phyloP scores from a whole-genome alignment of 2,113 vertebrate genomes.

The Eclectus roratus region DNA sequence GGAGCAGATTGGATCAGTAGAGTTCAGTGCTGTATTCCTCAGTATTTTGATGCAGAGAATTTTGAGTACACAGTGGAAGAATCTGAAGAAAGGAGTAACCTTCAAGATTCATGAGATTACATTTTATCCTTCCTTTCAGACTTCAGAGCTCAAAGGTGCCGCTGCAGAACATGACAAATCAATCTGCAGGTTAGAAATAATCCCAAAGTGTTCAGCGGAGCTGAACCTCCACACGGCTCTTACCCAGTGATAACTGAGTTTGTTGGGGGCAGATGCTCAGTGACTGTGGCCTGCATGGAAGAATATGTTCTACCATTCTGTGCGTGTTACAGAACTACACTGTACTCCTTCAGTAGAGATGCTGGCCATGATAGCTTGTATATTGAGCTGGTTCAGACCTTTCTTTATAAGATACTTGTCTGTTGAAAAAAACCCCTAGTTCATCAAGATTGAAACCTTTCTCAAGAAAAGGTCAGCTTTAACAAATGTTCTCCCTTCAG shows the following conservation, averaged over 20 bases:
- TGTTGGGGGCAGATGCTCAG: not conserved
- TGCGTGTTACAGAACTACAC: not conserved
- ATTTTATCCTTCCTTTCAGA: conserved; percentile 18
- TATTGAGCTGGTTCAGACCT: not conserved
- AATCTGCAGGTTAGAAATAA: not conserved
- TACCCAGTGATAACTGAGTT: not conserved
- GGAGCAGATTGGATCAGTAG: not conserved
- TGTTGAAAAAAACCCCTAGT: not conserved
- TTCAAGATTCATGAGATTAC: not conserved
- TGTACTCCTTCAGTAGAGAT: not conserved
- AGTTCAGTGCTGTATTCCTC: not conserved
- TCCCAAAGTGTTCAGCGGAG: not conserved
- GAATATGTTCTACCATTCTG: not conserved
- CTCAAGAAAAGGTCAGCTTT: not conserved
- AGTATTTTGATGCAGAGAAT: not conserved
- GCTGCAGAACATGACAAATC: not conserved
- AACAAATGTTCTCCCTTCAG: not conserved
- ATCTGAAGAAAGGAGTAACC: not conserved
- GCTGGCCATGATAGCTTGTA: not conserved
- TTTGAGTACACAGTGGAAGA: not conserved
- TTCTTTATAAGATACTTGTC: not conserved
- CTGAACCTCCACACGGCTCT: not conserved
- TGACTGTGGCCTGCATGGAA: not conserved
- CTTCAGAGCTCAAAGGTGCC: not conserved
- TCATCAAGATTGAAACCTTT: not conserved